These are phyloP conservation scores for Propithecus perrieri DNA, from an alignment of 2,797 vertebrate genomes.

Conservation along the genomic window DNA sequence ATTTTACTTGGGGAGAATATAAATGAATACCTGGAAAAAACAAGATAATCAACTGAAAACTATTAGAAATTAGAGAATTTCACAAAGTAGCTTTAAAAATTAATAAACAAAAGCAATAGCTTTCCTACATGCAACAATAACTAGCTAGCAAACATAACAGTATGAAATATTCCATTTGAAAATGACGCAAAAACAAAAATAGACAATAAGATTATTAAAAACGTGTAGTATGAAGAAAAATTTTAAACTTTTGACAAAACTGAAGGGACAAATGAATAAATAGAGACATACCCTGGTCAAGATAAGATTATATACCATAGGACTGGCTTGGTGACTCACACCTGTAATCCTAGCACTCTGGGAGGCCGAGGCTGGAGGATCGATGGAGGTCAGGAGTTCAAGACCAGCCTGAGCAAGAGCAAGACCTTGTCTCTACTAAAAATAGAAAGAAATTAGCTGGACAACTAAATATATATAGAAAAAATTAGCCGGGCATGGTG, in stretches of 20 bases:
- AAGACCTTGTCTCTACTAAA: too few species aligned
- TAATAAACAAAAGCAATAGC: neutral
- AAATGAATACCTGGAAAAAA: neutral
- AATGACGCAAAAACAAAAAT: conserved; percentile 22
- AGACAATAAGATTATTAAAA: conserved; percentile 30
- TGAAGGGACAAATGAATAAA: neutral
- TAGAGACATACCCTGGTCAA: neutral
- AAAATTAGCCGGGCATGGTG: too few species aligned
- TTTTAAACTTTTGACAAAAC: conserved; percentile 5
- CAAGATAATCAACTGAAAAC: neutral
- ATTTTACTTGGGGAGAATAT: neutral
- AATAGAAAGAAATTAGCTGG: too few species aligned
- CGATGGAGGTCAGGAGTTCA: too few species aligned
- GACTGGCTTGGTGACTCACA: too few species aligned
- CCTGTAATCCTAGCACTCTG: too few species aligned
- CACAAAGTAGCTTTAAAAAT: neutral
- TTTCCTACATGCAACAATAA: conserved; percentile 15
- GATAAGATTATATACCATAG: neutral
- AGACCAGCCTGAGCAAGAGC: too few species aligned
- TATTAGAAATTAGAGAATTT: conserved; percentile 15
- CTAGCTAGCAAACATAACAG: conserved; percentile 26
- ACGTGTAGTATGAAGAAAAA: neutral
- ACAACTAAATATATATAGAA: too few species aligned
- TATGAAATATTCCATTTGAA: conserved; percentile 41
- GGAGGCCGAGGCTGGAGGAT: too few species aligned